Evolutionary conservation across 2,888 invertebrate species (phyloP), one percentile per base, ranked within the genome.

Genomic region (Metellina segmentata): DNA sequence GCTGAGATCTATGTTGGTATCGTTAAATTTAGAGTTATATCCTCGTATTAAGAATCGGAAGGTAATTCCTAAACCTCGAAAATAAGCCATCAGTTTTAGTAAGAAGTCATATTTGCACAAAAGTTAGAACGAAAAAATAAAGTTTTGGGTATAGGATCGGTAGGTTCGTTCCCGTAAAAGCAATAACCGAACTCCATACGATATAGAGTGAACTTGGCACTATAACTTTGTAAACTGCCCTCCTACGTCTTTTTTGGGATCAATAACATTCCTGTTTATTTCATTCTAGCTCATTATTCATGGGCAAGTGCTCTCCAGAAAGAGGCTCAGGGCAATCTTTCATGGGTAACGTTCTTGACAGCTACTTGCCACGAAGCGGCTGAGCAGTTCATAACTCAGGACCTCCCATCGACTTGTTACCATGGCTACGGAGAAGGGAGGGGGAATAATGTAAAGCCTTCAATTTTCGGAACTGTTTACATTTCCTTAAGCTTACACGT

Each of bases 381-480:
- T 7, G 20, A 11, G 13, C 48, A 34, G 34, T 79, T 61, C 79
- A 61, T 79, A 61, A 61, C 20, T 79, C 79, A 53, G 61, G 61
- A 16, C 61, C 52, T 19, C 52, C 77, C 51, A 48, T 49, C 81
- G 9, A 48, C 70, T 51, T n/a, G 19, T 79, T 48, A 11, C 83
- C 83, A 83, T 83, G 83, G 52, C 20, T 49, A 83, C 83, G 13
- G 83, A 9, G 81, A 81, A 70, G 53, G 34, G 34, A 13, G 48
- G n/a, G 13, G n/a, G 61, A 61, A 61, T 78, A 19, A 79, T 16
- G 61, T 16, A 9, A 9, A 61, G 61, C 61, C 61, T 61, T 61
- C 61, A 61, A 13, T 61, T 34, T 61, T 61, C 61, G 61, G 9
- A 8, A 16, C 61, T 61, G 61, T 61, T 61, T 61, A 61, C 61